Percentiles rank a stretch among this genome's conserved stretches.
phyloP scores from a whole-genome alignment of 2,888 invertebrate species.

The Pachymerium ferrugineum region DNA sequence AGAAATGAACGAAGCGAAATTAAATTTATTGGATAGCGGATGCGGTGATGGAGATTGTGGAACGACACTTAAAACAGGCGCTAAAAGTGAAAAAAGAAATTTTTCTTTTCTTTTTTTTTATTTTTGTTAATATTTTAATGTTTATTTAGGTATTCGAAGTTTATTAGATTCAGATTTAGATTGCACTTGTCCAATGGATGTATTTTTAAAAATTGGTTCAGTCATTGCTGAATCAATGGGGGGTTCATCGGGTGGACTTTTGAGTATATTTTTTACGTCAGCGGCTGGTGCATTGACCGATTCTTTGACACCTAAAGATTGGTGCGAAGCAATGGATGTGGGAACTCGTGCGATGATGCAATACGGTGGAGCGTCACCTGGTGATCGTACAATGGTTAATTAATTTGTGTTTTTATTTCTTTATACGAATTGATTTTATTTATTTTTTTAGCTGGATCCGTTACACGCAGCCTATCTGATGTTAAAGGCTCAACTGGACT shows the following conservation, averaged over 20 bases:
- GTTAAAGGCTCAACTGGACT: not conserved
- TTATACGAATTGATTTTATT: not conserved
- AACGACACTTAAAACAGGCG: conserved; percentile 58
- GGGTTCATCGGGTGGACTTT: conserved; percentile 72
- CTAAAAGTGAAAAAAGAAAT: conserved; percentile 49
- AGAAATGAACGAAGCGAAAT: conserved; percentile 56
- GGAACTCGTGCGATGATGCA: conserved; percentile 59
- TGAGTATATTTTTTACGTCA: conserved; percentile 67
- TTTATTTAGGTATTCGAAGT: conserved; percentile 41
- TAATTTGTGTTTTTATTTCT: not conserved
- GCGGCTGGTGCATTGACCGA: conserved; percentile 48
- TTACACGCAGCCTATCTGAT: conserved; percentile 41
- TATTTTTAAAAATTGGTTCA: not conserved
- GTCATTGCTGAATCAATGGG: conserved; percentile 57
- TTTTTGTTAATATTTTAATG: not conserved
- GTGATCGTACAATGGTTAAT: conserved; percentile 69
- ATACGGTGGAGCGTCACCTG: conserved; percentile 66
- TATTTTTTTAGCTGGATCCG: conserved; percentile 54
- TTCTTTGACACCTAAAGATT: conserved; percentile 43
- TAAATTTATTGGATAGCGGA: conserved; percentile 61
- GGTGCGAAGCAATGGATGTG: conserved; percentile 55
- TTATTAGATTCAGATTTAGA: conserved; percentile 1
- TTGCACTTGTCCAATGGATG: not conserved
- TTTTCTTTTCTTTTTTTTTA: not conserved
- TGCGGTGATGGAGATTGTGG: conserved; percentile 74